These are phyloP conservation scores for Hemibagrus guttatus DNA, from an alignment of 2,797 vertebrate genomes.

Conservation along the genomic window DNA sequence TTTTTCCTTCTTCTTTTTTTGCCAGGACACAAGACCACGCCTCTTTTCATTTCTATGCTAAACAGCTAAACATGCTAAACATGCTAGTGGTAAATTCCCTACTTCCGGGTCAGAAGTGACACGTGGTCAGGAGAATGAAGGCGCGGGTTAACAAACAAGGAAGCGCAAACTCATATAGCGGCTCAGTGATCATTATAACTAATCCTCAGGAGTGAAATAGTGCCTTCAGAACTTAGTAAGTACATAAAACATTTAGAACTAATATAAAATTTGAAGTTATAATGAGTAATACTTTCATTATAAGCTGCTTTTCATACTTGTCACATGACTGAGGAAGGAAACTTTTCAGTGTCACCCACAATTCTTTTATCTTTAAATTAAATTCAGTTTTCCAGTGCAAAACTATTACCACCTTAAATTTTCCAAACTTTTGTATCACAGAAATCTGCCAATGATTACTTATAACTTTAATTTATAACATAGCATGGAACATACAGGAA, in stretches of 20 bases:
- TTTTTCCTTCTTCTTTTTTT: background rate
- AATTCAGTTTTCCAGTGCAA: background rate
- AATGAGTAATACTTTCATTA: background rate
- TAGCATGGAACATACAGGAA: background rate
- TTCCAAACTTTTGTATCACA: background rate
- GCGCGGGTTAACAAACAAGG: background rate
- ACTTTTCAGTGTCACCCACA: background rate
- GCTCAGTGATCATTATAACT: background rate
- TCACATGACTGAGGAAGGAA: background rate
- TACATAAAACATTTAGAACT: background rate
- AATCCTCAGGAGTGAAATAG: background rate
- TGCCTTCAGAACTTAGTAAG: background rate
- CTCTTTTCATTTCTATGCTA: background rate
- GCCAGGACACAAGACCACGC: background rate
- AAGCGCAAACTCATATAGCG: background rate
- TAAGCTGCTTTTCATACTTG: background rate
- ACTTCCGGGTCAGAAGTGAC: slow-evolving; percentile 23
- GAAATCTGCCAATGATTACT: background rate
- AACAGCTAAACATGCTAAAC: no score
- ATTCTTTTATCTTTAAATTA: background rate
- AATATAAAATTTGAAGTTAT: background rate
- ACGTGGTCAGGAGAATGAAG: background rate
- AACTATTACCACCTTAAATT: background rate
- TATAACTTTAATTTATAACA: background rate
- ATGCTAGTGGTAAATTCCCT: no score